A percentile compares a stretch with the other conserved stretches of the same genome.
Evolutionary conservation across 2,888 invertebrate genomes (phyloP).

Genomic region (Sympetrum striolatum): DNA sequence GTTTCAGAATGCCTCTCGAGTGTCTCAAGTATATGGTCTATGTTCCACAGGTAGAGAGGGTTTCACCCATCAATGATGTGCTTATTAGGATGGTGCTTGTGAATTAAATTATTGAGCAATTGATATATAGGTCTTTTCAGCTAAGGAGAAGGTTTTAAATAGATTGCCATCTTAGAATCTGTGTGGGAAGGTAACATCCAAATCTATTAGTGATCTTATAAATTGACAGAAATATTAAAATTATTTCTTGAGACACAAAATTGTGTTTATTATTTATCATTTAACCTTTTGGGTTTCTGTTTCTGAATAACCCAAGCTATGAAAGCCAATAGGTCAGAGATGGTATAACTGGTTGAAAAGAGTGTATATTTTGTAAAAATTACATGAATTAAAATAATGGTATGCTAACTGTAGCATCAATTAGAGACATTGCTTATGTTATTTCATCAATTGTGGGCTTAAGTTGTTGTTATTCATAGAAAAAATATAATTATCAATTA

Average conservation of each 20-base stretch:
- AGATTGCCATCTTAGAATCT: slow-evolving; percentile 32
- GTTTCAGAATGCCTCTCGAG: background rate
- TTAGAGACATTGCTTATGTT: too few species aligned
- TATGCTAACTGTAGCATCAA: too few species aligned
- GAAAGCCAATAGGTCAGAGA: too few species aligned
- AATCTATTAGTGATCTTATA: slow-evolving; percentile 30
- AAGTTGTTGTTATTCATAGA: too few species aligned
- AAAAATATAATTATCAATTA: too few species aligned
- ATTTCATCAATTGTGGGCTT: too few species aligned
- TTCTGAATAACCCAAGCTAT: too few species aligned
- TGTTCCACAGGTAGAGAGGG: slow-evolving; percentile 12
- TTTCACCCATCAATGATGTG: slow-evolving; percentile 8
- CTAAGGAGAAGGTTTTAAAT: background rate
- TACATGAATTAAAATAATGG: too few species aligned
- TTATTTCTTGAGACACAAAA: slow-evolving; percentile 20
- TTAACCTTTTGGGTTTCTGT: too few species aligned
- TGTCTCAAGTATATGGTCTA: slow-evolving; percentile 34
- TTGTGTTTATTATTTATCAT: background rate
- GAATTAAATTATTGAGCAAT: slow-evolving; percentile 8
- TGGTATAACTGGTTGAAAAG: too few species aligned
- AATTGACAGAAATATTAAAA: slow-evolving; percentile 35
- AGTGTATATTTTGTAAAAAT: too few species aligned
- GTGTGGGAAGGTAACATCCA: slow-evolving; percentile 21
- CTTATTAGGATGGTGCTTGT: slow-evolving; percentile 32
- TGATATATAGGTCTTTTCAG: background rate